Percentiles rank a stretch among this genome's conserved stretches.
These are phyloP conservation scores for Pyrrhia umbra DNA, from an alignment of 2,888 invertebrate species.

Conservation along the genomic window DNA sequence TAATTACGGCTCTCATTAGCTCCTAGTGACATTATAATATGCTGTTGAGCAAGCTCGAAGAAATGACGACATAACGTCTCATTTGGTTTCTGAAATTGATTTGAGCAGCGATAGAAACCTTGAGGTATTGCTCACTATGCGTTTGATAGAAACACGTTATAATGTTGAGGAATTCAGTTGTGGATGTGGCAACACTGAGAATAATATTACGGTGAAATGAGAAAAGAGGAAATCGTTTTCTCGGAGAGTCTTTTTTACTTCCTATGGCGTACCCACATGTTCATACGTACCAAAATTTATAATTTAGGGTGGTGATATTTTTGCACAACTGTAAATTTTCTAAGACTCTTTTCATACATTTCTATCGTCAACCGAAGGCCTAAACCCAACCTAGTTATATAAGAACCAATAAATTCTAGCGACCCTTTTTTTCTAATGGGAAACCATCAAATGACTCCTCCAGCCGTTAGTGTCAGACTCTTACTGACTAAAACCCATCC, in stretches of 20 bases:
- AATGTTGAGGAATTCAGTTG: neutral
- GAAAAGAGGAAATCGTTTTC: neutral
- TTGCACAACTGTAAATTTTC: too few species aligned
- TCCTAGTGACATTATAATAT: slow-evolving; percentile 20
- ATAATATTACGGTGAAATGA: neutral
- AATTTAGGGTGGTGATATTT: too few species aligned
- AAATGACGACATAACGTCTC: slow-evolving; percentile 33
- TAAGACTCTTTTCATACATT: too few species aligned
- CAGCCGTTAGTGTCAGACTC: too few species aligned
- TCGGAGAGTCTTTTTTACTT: neutral
- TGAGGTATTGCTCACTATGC: slow-evolving; percentile 2
- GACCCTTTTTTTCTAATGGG: too few species aligned
- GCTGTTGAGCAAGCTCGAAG: slow-evolving; percentile 25
- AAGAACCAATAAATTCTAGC: too few species aligned
- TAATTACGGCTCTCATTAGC: neutral
- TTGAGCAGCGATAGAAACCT: slow-evolving; percentile 31
- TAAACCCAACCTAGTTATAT: too few species aligned
- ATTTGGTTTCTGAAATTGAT: slow-evolving; percentile 24
- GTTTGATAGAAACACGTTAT: slow-evolving; percentile 10
- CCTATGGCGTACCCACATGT: too few species aligned
- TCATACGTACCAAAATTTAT: too few species aligned
- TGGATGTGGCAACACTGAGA: neutral
- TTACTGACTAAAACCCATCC: too few species aligned
- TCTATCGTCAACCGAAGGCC: too few species aligned
- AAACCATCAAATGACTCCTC: too few species aligned